phyloP scores from a whole-genome alignment of 2,797 vertebrate genomes.

The Natrix natrix region DNA sequence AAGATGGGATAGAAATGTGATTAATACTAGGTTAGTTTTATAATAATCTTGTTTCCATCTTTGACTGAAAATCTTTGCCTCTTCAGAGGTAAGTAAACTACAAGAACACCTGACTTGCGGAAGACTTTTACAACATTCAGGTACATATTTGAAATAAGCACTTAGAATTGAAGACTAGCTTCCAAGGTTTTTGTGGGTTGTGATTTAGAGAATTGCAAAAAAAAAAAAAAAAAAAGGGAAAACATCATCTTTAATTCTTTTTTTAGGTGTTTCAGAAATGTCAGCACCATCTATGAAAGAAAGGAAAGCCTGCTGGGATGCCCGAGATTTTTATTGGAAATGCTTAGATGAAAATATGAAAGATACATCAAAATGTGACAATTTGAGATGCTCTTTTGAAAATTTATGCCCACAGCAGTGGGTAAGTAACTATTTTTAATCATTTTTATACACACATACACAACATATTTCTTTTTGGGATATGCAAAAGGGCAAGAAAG shows the following conservation, averaged over 20 bases:
- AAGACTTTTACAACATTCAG: background rate
- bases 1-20: background rate
- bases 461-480: background rate
- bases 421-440: constrained; percentile 72
- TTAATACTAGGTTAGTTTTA: background rate
- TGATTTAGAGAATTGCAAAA: background rate
- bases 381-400: constrained; percentile 77
- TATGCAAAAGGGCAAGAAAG: background rate
- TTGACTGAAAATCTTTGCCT: background rate
- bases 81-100: background rate
- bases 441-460: background rate
- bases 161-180: background rate
- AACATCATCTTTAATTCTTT: background rate
- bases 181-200: background rate
- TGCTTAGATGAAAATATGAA: constrained; percentile 83
- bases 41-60: background rate
- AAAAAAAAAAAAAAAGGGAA: background rate
- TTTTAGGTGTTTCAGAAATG: constrained; percentile 66
- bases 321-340: constrained; percentile 86
- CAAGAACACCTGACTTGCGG: background rate
- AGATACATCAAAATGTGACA: constrained; percentile 70
- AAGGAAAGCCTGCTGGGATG: constrained; percentile 86
- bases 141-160: background rate
- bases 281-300: constrained; percentile 82
- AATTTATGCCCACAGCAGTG: constrained; percentile 85